Evolutionary conservation across 2,888 invertebrate species (phyloP).

Genomic region (Margaritifera margaritifera): DNA sequence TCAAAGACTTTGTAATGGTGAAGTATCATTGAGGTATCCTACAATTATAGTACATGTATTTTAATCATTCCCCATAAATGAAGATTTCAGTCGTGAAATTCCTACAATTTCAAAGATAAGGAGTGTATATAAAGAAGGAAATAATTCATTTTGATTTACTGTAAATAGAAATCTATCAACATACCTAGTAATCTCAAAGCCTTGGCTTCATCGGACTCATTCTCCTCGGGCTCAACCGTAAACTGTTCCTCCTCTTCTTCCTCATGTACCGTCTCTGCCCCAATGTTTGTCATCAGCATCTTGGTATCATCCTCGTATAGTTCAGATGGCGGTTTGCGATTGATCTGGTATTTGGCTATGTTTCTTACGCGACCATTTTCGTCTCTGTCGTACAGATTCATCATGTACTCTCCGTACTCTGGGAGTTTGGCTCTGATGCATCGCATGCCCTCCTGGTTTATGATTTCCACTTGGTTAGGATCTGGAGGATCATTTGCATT

Average conservation of each 20-base stretch:
- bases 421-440: slow-evolving; percentile 54
- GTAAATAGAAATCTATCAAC: neutral
- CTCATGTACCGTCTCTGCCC: slow-evolving; percentile 40
- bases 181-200: slow-evolving; percentile 37
- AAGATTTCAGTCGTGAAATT: no score
- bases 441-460: slow-evolving; percentile 53
- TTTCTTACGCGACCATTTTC: slow-evolving; percentile 45
- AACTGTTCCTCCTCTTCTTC: slow-evolving; percentile 39
- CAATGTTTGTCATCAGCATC: slow-evolving; percentile 58
- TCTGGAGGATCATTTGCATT: slow-evolving; percentile 60
- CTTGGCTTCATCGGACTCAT: slow-evolving; percentile 41
- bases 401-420: slow-evolving; percentile 65
- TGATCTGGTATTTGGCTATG: slow-evolving; percentile 63
- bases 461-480: slow-evolving; percentile 47
- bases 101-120: no score
- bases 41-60: no score
- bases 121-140: no score
- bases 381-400: slow-evolving; percentile 59
- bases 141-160: no score
- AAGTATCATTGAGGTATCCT: no score
- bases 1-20: no score
- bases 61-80: no score
- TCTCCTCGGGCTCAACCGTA: slow-evolving; percentile 14
- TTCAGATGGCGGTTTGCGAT: slow-evolving; percentile 57
- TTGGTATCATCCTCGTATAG: slow-evolving; percentile 58